phyloP scores from a whole-genome alignment of 2,113 vertebrate species.

The Vidua chalybeata region DNA sequence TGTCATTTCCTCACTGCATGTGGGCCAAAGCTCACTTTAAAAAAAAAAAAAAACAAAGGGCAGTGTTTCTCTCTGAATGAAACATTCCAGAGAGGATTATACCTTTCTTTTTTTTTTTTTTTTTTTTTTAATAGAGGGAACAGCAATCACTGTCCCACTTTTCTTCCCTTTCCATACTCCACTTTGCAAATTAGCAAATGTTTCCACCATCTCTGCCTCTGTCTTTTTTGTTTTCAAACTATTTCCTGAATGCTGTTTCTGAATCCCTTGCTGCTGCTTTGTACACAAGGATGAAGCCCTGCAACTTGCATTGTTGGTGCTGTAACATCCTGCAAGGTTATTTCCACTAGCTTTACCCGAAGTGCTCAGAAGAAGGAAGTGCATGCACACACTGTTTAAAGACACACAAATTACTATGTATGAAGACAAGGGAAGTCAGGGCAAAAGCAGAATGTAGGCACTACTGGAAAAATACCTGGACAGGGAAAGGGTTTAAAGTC shows the following conservation, averaged over 20 bases:
- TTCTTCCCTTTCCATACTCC: not conserved
- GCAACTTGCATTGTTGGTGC: not conserved
- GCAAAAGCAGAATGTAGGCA: not conserved
- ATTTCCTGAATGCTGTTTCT: not conserved
- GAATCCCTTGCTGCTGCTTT: not conserved
- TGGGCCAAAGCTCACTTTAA: not conserved
- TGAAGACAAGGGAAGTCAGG: not conserved
- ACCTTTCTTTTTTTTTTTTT: not conserved
- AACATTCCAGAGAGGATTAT: not conserved
- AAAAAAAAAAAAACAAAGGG: not conserved
- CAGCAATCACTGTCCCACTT: not conserved
- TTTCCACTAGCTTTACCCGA: conserved; percentile 1
- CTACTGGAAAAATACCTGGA: not conserved
- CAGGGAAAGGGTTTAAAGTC: not conserved
- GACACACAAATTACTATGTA: not conserved
- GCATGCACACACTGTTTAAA: not conserved
- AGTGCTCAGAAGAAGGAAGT: not conserved
- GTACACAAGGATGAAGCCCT: not conserved
- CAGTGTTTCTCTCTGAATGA: not conserved
- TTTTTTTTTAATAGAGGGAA: not conserved
- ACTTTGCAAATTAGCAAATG: not conserved
- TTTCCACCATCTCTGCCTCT: not conserved
- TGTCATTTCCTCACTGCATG: not conserved
- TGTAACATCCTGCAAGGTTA: not conserved
- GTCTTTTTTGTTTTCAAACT: not conserved